A percentile compares a stretch with the other conserved stretches of the same genome.
Conservation (phyloP, 2,797 vertebrate species). For the Syngnathus rostellatus region DNA sequence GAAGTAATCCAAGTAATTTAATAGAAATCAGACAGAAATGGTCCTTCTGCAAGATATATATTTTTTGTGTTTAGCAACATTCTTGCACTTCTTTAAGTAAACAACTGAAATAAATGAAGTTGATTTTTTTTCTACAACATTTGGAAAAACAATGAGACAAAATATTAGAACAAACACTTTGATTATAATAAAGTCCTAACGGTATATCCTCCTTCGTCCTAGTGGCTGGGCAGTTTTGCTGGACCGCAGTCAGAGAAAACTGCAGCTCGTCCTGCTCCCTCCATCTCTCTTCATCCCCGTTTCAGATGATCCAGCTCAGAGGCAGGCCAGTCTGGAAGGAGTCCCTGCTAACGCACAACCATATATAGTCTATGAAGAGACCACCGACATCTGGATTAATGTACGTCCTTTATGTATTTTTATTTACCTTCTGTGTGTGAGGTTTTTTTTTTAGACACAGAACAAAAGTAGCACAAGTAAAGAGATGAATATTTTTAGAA, state of each 20-base stretch:
- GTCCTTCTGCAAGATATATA: no score
- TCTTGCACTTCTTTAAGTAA: not conserved
- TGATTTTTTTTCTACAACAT: not conserved
- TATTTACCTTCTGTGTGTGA: not conserved
- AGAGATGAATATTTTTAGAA: not conserved
- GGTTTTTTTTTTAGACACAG: not conserved
- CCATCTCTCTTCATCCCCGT: slow-evolving; percentile 82
- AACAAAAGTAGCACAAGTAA: not conserved
- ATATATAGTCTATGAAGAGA: slow-evolving; percentile 88
- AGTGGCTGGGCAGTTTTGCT: slow-evolving; percentile 95
- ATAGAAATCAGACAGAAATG: not conserved
- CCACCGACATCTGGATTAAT: slow-evolving; percentile 72
- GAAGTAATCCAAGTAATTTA: not conserved
- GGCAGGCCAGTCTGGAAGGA: slow-evolving; percentile 73
- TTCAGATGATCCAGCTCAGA: slow-evolving; percentile 73
- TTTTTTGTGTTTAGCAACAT: no score
- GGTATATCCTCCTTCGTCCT: slow-evolving; percentile 3
- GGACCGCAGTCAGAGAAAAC: slow-evolving; percentile 86
- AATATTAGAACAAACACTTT: not conserved
- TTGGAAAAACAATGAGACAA: not conserved
- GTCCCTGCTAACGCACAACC: slow-evolving; percentile 80
- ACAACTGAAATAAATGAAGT: not conserved
- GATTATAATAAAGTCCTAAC: not conserved
- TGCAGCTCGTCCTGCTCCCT: slow-evolving; percentile 86
- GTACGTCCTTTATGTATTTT: slow-evolving; percentile 26